Conservation (phyloP, 2,797 vertebrate genomes). For the Gymnothorax javanicus region DNA sequence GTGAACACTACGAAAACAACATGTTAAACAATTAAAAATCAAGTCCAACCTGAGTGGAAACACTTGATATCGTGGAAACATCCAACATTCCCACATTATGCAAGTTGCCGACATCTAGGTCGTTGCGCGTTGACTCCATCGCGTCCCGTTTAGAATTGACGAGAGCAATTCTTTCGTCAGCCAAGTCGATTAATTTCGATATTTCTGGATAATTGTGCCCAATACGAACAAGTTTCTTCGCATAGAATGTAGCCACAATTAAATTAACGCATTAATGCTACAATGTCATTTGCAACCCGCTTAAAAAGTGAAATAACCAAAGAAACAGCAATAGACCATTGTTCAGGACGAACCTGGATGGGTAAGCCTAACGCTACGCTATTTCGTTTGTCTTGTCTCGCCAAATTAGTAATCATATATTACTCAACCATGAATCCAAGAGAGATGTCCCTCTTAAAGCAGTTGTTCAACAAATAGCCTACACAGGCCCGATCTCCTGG, state of each 20-base stretch:
- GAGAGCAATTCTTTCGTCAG: slow-evolving; percentile 37
- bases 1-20: not conserved
- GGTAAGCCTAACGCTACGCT: too few species aligned
- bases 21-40: not conserved
- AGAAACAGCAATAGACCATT: not conserved
- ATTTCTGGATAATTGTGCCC: slow-evolving; percentile 36
- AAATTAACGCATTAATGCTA: not conserved
- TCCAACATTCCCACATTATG: slow-evolving; percentile 54
- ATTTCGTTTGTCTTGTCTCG: too few species aligned
- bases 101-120: slow-evolving; percentile 38
- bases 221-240: not conserved
- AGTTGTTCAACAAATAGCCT: not conserved
- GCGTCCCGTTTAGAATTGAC: slow-evolving; percentile 49
- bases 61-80: slow-evolving; percentile 54
- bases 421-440: not conserved
- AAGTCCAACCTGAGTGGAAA: slow-evolving; percentile 48
- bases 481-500: not conserved
- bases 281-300: not conserved
- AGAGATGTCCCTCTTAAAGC: not conserved
- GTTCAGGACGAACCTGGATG: not conserved
- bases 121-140: slow-evolving; percentile 62
- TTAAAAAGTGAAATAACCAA: not conserved
- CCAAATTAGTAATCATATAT: too few species aligned
- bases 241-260: not conserved
- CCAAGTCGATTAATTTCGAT: slow-evolving; percentile 51